Base-by-base conservation (phyloP, 2,888 invertebrate species). In the Cheilosia urbana region DNA sequence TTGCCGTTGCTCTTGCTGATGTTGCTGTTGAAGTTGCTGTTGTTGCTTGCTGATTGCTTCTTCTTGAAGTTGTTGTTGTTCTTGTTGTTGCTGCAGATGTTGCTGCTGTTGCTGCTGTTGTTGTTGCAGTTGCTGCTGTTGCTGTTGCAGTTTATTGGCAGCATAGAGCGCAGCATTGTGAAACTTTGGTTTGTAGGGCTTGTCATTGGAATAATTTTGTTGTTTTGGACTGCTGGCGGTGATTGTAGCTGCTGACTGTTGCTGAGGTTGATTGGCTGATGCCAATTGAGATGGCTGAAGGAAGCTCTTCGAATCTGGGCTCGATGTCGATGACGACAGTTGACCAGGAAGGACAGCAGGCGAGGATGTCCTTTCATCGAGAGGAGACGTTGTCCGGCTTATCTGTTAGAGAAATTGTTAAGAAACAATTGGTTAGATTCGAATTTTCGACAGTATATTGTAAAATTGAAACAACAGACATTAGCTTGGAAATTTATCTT, bases 101-200 rank as follows among this genome's bases (percentile, higher is more conserved):
- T 88, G 88, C 13, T 88, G 88, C 15, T 87, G 69, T 4, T 88
- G 88, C 13, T 88, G 88, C 15, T 88, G 87, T 1, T 88, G 84
- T 19, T 69, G 75, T n/a, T 65, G 75, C 1, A 53, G 77, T 42
- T 77, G 90, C 9, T 65, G 87, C 34, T 75, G 87, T 42, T 81
- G 81, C 58, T 76, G 87, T 73, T 79, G 88, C 66, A 40, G 71
- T 82, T 87, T 72, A 15, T 73, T 87, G 17, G 60, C 60, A 40
- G 88, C 87, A 84, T 94, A 94, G 87, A 94, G 91, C 30, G 94
- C 93, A 87, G 94, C 95, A 90, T 95, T 95, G 88, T 94, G 95
- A 90, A 96, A 96, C 92, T 96, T 96, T 76, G 96, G 96, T 91
- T 96, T 96, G 89, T 96, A 96, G 93, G 91, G 94, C 90, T 93